A percentile compares a stretch with the other conserved stretches of the same genome.
Conservation (phyloP, 2,888 invertebrate species). For the Drosophila mulleri region DNA sequence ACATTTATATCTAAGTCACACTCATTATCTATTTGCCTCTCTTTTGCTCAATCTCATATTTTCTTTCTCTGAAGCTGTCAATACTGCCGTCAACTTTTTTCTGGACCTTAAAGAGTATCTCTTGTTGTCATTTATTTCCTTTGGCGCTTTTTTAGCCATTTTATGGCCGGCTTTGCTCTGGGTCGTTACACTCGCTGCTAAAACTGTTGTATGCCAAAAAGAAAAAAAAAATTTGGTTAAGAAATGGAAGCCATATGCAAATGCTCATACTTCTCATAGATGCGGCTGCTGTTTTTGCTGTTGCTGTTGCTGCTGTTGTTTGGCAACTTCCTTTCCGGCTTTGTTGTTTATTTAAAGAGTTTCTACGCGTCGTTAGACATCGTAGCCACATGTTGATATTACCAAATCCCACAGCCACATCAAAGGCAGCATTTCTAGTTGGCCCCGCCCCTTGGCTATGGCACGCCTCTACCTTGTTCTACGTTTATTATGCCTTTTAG, state of each 20-base stretch:
- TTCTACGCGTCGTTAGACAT: constrained; percentile 67
- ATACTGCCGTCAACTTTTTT: not conserved
- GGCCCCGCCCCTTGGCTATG: not conserved
- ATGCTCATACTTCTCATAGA: constrained; percentile 48
- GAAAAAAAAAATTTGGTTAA: constrained; percentile 7
- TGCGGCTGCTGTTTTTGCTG: constrained; percentile 33
- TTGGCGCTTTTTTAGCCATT: constrained; percentile 31
- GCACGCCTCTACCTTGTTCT: not conserved
- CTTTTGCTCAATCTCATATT: too few species aligned
- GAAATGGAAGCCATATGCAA: constrained; percentile 63
- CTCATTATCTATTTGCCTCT: too few species aligned
- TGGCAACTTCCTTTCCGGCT: constrained; percentile 60
- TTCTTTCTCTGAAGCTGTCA: not conserved
- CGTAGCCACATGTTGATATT: constrained; percentile 71
- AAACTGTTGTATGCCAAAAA: constrained; percentile 41
- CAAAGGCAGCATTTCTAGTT: constrained; percentile 43
- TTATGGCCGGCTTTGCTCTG: constrained; percentile 45
- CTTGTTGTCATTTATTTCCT: constrained; percentile 7
- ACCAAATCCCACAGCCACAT: constrained; percentile 73
- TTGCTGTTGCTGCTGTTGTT: constrained; percentile 37
- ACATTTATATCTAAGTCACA: not conserved
- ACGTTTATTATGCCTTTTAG: constrained; percentile 69
- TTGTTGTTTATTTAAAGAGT: constrained; percentile 73
- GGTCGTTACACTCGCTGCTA: constrained; percentile 65
- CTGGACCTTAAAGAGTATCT: not conserved